Evolutionary conservation across 2,888 invertebrate species (phyloP).

Genomic region (Diarsia rubi): DNA sequence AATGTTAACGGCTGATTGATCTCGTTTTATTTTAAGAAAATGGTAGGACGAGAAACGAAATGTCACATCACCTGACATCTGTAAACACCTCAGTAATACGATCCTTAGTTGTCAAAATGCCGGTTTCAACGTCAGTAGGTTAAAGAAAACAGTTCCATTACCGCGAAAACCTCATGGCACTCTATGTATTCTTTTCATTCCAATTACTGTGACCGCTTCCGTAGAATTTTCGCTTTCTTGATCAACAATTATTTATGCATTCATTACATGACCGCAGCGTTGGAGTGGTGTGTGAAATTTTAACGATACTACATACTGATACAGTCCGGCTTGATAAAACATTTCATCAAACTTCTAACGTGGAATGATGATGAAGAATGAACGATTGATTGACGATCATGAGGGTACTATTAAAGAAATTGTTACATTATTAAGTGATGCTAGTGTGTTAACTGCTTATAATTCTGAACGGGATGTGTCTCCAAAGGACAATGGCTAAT

Average conservation of each 20-base stretch:
- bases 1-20: neutral
- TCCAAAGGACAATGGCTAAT: constrained; percentile 35
- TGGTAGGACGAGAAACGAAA: neutral
- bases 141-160: constrained; percentile 37
- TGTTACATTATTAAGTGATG: neutral
- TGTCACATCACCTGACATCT: constrained; percentile 1
- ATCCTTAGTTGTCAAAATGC: constrained; percentile 1
- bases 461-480: constrained; percentile 42
- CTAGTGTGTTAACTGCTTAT: constrained; percentile 41
- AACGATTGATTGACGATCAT: constrained; percentile 16
- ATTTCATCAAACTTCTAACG: constrained; percentile 30
- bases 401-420: constrained; percentile 12
- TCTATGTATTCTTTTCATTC: constrained; percentile 51
- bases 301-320: constrained; percentile 45
- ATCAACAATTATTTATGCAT: constrained; percentile 69
- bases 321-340: constrained; percentile 19
- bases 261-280: constrained; percentile 61
- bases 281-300: constrained; percentile 52
- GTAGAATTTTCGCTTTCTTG: constrained; percentile 72
- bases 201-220: constrained; percentile 58
- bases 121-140: neutral
- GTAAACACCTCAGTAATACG: constrained; percentile 6
- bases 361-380: constrained; percentile 5
- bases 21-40: constrained; percentile 15
- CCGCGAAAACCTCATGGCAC: constrained; percentile 19